Evolutionary conservation across 2,113 vertebrate species (phyloP).

Genomic region (Pangasianodon gigas): DNA sequence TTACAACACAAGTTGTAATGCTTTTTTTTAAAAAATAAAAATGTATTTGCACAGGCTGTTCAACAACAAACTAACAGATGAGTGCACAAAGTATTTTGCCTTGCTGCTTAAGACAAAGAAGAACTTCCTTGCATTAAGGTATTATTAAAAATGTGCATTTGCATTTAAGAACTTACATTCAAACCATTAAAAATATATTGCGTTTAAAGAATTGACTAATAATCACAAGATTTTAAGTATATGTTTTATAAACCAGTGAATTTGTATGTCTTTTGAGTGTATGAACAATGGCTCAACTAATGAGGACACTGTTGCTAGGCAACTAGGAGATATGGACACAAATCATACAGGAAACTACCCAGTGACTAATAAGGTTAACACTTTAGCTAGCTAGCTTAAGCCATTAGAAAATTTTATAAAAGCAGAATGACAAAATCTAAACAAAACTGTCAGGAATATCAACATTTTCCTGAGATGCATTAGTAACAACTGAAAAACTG

Average conservation of each 20-base stretch:
- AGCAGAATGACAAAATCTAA: too few relatives aligned
- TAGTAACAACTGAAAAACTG: neutral
- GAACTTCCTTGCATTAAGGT: constrained; percentile 81
- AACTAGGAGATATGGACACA: neutral
- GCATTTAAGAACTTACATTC: neutral
- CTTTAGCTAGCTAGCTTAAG: too few relatives aligned
- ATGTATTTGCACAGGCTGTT: constrained; percentile 73
- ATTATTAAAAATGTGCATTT: constrained; percentile 1
- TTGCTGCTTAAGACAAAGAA: constrained; percentile 73
- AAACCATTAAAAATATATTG: neutral
- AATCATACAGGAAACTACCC: neutral
- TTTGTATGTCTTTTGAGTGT: too few relatives aligned
- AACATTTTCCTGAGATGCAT: neutral
- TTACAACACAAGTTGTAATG: neutral
- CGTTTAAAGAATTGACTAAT: neutral
- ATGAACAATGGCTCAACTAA: neutral
- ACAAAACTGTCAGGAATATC: neutral
- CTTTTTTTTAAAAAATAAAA: neutral
- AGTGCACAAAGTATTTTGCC: constrained; percentile 72
- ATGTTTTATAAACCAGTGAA: neutral
- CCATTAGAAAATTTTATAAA: too few relatives aligned
- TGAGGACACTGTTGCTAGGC: neutral
- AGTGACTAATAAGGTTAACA: too few relatives aligned
- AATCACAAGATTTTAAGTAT: neutral
- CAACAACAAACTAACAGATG: constrained; percentile 84